Conservation (phyloP, 92 coral and sea anemone genomes). For the Ricordea florida region DNA sequence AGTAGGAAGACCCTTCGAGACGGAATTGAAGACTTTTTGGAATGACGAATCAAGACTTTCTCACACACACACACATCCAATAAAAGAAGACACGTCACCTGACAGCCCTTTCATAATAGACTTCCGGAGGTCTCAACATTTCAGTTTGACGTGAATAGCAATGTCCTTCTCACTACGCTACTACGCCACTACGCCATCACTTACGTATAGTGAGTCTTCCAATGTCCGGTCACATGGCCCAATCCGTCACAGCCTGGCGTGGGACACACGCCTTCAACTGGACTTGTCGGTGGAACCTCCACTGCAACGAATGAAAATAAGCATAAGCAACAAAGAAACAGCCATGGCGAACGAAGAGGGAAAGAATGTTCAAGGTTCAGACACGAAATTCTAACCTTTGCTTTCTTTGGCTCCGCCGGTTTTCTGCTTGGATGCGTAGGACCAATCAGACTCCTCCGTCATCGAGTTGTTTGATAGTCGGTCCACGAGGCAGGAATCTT, state of each 20-base stretch:
- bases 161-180: no score
- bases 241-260: slow-evolving; percentile 87
- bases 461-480: slow-evolving; percentile 96
- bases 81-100: no score
- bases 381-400: slow-evolving; percentile 38
- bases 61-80: no score
- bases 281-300: slow-evolving; percentile 15
- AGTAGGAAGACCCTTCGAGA: no score
- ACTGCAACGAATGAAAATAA: not conserved
- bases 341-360: not conserved
- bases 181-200: not conserved
- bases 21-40: no score
- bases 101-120: no score
- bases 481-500: slow-evolving; percentile 98
- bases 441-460: slow-evolving; percentile 99
- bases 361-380: no score
- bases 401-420: slow-evolving; percentile 19
- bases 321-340: no score
- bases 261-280: slow-evolving; percentile 75
- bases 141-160: no score
- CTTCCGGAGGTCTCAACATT: no score
- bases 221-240: slow-evolving; percentile 81
- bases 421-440: slow-evolving; percentile 95
- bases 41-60: no score
- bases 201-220: slow-evolving; percentile 80